These are phyloP conservation scores for Eulemur rubriventer DNA, from an alignment of 2,797 vertebrate genomes.

Conservation along the genomic window DNA sequence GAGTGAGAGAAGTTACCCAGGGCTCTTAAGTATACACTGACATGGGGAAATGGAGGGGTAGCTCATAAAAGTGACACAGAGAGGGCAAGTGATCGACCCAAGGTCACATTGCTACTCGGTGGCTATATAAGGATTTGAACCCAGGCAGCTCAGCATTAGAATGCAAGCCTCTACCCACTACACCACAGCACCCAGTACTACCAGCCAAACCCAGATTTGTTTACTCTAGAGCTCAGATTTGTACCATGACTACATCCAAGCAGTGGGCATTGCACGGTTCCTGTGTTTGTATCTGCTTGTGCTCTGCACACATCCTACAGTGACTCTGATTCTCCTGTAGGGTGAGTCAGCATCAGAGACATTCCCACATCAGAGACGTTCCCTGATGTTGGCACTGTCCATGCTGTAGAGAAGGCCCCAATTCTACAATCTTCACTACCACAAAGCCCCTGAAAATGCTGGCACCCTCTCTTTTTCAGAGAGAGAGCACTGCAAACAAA, in stretches of 20 bases:
- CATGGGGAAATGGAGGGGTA: not conserved
- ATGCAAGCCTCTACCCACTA: not conserved
- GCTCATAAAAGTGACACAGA: rapidly evolving
- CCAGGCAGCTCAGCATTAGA: not conserved
- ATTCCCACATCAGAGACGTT: not conserved
- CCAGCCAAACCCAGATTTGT: not conserved
- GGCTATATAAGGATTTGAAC: not conserved
- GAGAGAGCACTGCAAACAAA: not conserved
- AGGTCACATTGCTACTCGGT: not conserved
- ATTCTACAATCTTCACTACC: too few relatives aligned
- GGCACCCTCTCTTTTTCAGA: not conserved
- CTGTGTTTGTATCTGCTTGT: not conserved
- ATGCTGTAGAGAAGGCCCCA: not conserved
- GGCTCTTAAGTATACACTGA: not conserved
- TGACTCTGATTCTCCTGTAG: not conserved
- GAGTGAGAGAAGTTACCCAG: not conserved
- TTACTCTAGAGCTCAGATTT: not conserved
- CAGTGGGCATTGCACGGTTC: rapidly evolving
- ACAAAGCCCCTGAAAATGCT: not conserved
- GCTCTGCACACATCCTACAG: not conserved
- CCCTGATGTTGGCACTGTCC: not conserved
- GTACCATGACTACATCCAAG: rapidly evolving
- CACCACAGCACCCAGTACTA: rapidly evolving
- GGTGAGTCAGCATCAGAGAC: not conserved
- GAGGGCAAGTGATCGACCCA: too few relatives aligned